phyloP scores from a whole-genome alignment of 2,113 vertebrate species.

The Melanotaenia duboulayi region DNA sequence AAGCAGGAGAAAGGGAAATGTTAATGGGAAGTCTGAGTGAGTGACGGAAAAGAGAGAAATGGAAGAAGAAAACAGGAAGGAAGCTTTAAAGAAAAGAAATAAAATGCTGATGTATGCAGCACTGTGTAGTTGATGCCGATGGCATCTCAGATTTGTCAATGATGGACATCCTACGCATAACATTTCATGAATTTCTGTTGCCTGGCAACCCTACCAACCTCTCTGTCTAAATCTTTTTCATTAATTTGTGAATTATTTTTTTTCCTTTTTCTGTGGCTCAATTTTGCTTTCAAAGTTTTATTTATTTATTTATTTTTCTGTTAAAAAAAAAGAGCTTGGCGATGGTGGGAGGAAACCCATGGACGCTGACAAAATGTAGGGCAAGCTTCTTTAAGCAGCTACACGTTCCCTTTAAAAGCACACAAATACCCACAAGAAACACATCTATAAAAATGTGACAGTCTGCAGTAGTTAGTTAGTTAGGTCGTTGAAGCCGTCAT shows the following conservation, averaged over 20 bases:
- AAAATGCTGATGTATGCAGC: conserved; percentile 25
- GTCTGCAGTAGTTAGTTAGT: too few relatives aligned
- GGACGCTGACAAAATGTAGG: not conserved
- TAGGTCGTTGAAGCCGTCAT: too few relatives aligned
- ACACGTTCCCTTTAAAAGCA: not conserved
- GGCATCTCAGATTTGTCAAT: conserved; percentile 70
- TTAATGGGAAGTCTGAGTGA: not conserved
- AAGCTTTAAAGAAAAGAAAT: not conserved
- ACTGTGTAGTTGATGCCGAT: conserved; percentile 69
- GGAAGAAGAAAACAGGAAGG: not conserved
- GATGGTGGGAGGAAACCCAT: conserved; percentile 16
- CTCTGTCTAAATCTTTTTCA: conserved; percentile 19
- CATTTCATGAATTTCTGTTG: conserved; percentile 75
- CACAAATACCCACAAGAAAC: not conserved
- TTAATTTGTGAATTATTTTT: conserved; percentile 24
- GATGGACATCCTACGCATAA: conserved; percentile 75
- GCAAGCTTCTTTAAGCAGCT: conserved; percentile 24
- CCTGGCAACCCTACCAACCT: conserved; percentile 77
- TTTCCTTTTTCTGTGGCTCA: not conserved
- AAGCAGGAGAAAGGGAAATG: not conserved
- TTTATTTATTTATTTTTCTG: not conserved
- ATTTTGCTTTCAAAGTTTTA: conserved; percentile 22
- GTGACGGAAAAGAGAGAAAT: not conserved
- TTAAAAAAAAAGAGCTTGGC: conserved; percentile 6
- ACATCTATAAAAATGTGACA: not conserved